Conservation (phyloP, 2,113 vertebrate genomes). For the Camelus bactrianus region DNA sequence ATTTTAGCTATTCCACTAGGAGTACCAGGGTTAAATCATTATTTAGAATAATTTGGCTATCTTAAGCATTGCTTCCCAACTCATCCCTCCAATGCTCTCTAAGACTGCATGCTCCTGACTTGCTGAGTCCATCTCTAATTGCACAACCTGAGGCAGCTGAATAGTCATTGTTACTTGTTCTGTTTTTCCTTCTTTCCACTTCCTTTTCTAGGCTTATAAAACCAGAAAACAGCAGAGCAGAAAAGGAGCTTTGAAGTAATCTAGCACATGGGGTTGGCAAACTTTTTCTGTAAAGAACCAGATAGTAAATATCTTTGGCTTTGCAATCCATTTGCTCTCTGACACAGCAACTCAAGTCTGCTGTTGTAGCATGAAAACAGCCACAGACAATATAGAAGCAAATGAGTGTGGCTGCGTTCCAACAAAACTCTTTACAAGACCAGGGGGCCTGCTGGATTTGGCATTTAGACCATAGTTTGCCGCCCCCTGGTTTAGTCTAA, state of each 20-base stretch:
- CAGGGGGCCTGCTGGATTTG: background rate
- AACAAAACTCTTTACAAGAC: constrained; percentile 45
- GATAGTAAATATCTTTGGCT: background rate
- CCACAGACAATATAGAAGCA: background rate
- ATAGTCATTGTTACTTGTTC: background rate
- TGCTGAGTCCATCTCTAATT: background rate
- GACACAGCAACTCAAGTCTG: background rate
- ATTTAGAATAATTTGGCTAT: constrained; percentile 34
- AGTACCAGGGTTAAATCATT: background rate
- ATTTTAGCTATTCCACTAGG: background rate
- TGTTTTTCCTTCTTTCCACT: constrained; percentile 8
- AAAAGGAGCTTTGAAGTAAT: constrained; percentile 24
- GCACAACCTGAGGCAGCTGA: background rate
- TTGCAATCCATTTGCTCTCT: background rate
- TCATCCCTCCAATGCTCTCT: background rate
- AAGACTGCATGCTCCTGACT: background rate
- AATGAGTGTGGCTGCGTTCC: background rate
- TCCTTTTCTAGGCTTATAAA: constrained; percentile 4
- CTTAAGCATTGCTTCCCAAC: background rate
- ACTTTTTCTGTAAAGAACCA: background rate
- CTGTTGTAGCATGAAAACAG: background rate
- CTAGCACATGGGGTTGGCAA: background rate
- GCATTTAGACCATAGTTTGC: background rate
- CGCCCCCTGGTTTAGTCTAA: background rate
- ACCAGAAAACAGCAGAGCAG: background rate